Evolutionary conservation across 1,140 invertebrate genomes (phyloP).

Genomic region (Caenorhabditis remanei): DNA sequence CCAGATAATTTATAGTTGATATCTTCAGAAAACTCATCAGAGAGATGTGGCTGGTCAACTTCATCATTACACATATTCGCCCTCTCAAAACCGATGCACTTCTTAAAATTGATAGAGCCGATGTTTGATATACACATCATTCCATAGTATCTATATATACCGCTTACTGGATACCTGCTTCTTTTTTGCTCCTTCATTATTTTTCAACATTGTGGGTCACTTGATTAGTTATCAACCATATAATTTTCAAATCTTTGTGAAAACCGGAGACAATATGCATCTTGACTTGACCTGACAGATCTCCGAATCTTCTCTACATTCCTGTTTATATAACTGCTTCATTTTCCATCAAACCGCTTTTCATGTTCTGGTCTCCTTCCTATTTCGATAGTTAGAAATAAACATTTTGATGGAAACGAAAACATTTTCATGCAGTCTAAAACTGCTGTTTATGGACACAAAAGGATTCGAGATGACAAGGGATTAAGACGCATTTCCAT

Average conservation of each 20-base stretch:
- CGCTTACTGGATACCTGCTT: too few species aligned
- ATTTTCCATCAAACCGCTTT: background rate
- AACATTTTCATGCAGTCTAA: background rate
- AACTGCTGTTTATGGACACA: background rate
- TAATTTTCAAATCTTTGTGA: constrained; percentile 4
- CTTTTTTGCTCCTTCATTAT: background rate
- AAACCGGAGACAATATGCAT: background rate
- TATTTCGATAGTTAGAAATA: constrained; percentile 1
- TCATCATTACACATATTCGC: background rate
- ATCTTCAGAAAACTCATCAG: background rate
- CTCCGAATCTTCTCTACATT: background rate
- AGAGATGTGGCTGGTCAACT: background rate
- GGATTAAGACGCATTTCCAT: constrained; percentile 7
- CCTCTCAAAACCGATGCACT: background rate
- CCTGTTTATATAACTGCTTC: background rate
- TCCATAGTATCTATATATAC: too few species aligned
- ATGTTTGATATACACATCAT: background rate
- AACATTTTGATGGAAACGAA: constrained; percentile 18
- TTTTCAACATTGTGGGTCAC: background rate
- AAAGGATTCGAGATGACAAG: background rate
- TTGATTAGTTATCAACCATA: background rate
- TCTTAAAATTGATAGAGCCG: constrained; percentile 20
- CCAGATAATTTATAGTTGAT: too few species aligned
- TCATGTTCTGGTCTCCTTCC: background rate
- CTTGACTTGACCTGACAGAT: background rate